Evolutionary conservation across 2,113 vertebrate species (phyloP).

Genomic region (Pteropus alecto): DNA sequence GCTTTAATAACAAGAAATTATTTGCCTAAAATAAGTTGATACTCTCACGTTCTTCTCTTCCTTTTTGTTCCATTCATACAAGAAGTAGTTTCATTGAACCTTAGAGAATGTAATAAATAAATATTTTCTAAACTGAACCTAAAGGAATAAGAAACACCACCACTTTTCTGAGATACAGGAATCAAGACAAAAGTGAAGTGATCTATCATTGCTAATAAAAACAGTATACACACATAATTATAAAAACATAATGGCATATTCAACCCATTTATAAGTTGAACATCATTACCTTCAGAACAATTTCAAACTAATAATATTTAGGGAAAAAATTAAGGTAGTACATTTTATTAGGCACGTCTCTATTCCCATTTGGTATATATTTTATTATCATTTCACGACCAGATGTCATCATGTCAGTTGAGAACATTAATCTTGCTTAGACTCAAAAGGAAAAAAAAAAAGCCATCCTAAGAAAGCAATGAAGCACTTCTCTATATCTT

Average conservation of each 20-base stretch:
- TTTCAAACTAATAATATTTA: constrained; percentile 28
- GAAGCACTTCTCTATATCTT: constrained; percentile 47
- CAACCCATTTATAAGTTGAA: constrained; percentile 51
- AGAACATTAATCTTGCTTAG: constrained; percentile 68
- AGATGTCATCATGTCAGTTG: constrained; percentile 45
- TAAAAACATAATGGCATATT: constrained; percentile 13
- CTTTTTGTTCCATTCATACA: background rate
- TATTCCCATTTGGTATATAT: background rate
- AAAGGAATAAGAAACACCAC: constrained; percentile 10
- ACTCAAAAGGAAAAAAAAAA: constrained; percentile 8
- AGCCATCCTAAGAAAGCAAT: constrained; percentile 42
- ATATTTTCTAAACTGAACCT: background rate
- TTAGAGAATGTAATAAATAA: constrained; percentile 27
- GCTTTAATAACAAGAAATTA: background rate
- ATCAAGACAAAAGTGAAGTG: background rate
- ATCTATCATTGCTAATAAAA: constrained; percentile 52
- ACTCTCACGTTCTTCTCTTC: background rate
- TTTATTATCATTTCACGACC: constrained; percentile 34
- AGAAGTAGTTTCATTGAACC: background rate
- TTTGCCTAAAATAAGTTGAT: background rate
- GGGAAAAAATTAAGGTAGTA: constrained; percentile 4
- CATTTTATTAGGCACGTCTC: background rate
- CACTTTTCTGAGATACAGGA: background rate
- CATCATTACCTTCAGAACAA: constrained; percentile 44
- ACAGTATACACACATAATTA: background rate